Percentiles rank a stretch among this genome's conserved stretches.
Conservation (phyloP, 2,113 vertebrate genomes). For the Callipepla californica region DNA sequence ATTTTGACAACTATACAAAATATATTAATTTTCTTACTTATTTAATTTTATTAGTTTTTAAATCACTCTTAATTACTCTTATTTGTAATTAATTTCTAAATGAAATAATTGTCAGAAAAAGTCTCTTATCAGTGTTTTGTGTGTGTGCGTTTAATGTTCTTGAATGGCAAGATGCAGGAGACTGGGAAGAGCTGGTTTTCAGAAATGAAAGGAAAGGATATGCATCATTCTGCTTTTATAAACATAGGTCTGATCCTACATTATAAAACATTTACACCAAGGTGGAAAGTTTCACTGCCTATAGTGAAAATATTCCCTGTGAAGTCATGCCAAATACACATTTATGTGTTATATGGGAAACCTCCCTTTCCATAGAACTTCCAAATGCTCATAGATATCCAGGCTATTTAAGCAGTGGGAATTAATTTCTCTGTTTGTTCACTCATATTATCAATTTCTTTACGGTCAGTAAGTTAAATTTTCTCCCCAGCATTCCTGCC, state of each 20-base stretch:
- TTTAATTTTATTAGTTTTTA: not conserved
- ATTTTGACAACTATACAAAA: not conserved
- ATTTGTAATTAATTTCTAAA: not conserved
- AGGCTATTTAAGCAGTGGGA: not conserved
- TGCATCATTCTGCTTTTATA: not conserved
- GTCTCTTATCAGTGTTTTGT: not conserved
- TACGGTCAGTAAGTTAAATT: not conserved
- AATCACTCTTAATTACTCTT: not conserved
- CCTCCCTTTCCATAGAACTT: not conserved
- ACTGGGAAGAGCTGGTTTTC: not conserved
- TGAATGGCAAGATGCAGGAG: not conserved
- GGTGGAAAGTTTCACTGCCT: not conserved
- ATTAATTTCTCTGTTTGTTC: not conserved
- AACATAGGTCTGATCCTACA: not conserved
- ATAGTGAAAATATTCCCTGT: not conserved
- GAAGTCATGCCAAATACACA: not conserved
- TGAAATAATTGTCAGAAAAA: not conserved
- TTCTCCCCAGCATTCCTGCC: not conserved
- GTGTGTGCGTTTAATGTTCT: not conserved
- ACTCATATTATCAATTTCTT: not conserved
- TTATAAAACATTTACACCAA: not conserved
- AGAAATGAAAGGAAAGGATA: not conserved
- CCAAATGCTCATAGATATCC: not conserved
- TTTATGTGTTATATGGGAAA: not conserved
- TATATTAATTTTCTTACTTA: not conserved